A percentile compares a stretch with the other conserved stretches of the same genome.
These are phyloP conservation scores for Seladonia tumulorum DNA, from an alignment of 2,888 invertebrate genomes.

Conservation along the genomic window DNA sequence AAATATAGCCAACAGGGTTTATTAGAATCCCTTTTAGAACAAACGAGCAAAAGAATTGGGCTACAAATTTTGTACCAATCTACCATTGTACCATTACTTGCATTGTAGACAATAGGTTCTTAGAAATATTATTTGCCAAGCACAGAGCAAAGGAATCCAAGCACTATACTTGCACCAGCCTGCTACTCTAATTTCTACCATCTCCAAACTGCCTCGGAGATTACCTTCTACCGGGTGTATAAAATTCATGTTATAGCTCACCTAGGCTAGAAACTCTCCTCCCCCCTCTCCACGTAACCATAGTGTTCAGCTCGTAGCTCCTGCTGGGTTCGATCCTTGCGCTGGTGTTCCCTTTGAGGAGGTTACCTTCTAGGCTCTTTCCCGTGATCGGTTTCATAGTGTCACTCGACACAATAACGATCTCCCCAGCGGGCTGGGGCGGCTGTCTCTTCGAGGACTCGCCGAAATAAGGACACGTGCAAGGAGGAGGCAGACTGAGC, in stretches of 20 bases:
- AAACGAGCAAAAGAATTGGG: no score
- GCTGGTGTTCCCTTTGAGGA: slow-evolving; percentile 69
- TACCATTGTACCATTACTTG: no score
- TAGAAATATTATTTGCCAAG: no score
- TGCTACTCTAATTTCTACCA: no score
- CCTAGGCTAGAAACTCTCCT: slow-evolving; percentile 90
- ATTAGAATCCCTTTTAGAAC: no score
- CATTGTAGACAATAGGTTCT: no score
- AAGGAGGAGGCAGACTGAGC: slow-evolving; percentile 88
- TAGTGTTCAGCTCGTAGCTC: slow-evolving; percentile 81
- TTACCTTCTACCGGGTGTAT: no score
- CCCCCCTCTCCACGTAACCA: slow-evolving; percentile 90
- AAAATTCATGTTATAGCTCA: slow-evolving; percentile 76
- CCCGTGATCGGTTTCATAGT: slow-evolving; percentile 82
- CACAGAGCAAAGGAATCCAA: no score
- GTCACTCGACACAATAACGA: slow-evolving; percentile 86
- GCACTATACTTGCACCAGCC: no score
- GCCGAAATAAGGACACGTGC: slow-evolving; percentile 93
- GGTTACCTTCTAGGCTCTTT: slow-evolving; percentile 48
- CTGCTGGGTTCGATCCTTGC: slow-evolving; percentile 85
- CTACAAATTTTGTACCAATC: no score
- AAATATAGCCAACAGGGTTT: no score
- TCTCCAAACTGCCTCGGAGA: no score
- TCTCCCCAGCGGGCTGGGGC: slow-evolving; percentile 84
- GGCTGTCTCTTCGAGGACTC: slow-evolving; percentile 86